Evolutionary conservation across 2,888 invertebrate species (phyloP), one percentile per base, ranked within the genome.

Genomic region (Ochlodes sylvanus): DNA sequence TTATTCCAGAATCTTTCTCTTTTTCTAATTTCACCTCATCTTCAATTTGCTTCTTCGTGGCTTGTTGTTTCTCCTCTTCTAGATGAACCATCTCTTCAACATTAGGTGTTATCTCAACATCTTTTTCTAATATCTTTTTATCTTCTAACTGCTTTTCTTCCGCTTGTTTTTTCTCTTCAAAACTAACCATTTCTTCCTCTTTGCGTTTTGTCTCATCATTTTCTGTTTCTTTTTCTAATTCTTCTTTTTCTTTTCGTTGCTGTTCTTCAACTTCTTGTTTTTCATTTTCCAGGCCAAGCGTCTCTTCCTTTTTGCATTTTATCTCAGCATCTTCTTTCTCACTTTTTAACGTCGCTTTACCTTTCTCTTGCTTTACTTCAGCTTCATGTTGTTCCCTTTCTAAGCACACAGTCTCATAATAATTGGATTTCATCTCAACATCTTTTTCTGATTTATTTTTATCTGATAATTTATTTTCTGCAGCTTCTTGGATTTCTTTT

Each of bases 21-120:
- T 55, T 63, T 42, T 54, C 41, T 12, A 17, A 15, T 19, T 17
- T n/a, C 4, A 5, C 14, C 0, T 34, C 9, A 10, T 44, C 58
- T 6, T 58, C 42, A 19, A 41, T 14, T 7, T 41, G 52, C 32
- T 21, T 54, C 32, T 41, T 7, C 6, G 38, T 41, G 5, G 12
- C 17, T 7, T 60, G 27, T 19, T 42, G 57, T 42, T 21, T 41
- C n/a, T 57, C 57, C 12, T 21, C 4, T 27, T 60, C 58, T 12
- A 21, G 1, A 54, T 56, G 52, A 61, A 58, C 60, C 32, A 67
- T 65, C 61, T 72, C 52, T 68, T 61, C 71, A 67, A 15, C 15
- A n/a, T 68, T 69, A 38, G 69, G 70, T 69, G 69, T 74, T 61
- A 67, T 61, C 38, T 57, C 63, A 55, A 69, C 66, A 47, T 21